Base-by-base conservation (phyloP, 2,113 vertebrate genomes). In the Rattus rattus region DNA sequence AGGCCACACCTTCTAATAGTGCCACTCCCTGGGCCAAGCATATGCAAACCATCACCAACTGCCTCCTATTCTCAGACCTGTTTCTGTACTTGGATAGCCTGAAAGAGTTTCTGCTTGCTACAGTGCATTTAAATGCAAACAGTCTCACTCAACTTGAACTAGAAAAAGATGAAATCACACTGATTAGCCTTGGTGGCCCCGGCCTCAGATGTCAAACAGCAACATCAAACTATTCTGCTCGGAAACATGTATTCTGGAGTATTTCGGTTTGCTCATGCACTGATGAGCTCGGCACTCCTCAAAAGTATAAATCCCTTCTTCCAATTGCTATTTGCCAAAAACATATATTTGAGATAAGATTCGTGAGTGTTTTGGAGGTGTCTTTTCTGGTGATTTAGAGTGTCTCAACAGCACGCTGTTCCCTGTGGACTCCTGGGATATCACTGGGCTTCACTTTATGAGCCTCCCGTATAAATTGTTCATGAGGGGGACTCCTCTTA, bases 391-490 rank as follows among this genome's bases (percentile, higher is more conserved):
- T 94, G 88, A 95, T 97, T 93, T 98, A 88, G 97, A 94, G 79
- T 36, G 70, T 12, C 54, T 97, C 94, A 77, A 94, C 20, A 84
- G 52, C 8, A 61, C 9, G 49, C 49, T 24, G 26, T 52, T 93
- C 75, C 36, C 63, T 77, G 30, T 2, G 59, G 24, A 69, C 43
- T 65, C 70, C 56, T 94, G 59, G 76, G 39, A 43, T 70, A 19
- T 16, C 17, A 54, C 56, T 73, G 65, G 87, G 28, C 47, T 90
- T 86, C 83, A 61, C 81, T 97, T 97, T 97, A 97, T 80, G 92
- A 92, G 67, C 7, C 26, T 92, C 19, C 91, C 39, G 14, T 88
- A 97, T 56, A 90, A 97, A 97, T 86, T 95, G 83, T 96, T 95
- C 95, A 95, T 59, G 47, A 92, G 49, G 47, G 28, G 56, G 79